phyloP scores from a whole-genome alignment of 2,113 vertebrate species.

The Anas platyrhynchos region DNA sequence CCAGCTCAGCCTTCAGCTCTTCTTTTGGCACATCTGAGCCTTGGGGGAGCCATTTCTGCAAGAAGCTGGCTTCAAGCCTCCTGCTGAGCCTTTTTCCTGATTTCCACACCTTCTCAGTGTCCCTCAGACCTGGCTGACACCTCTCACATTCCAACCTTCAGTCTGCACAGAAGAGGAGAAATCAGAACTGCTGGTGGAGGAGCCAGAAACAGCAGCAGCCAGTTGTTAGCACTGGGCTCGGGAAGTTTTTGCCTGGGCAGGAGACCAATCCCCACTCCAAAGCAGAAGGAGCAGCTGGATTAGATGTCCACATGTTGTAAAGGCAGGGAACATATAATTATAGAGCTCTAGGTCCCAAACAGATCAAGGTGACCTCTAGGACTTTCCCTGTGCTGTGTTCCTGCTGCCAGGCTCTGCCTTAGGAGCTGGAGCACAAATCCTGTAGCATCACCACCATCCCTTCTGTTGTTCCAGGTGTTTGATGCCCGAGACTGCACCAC shows the following conservation, averaged over 20 bases:
- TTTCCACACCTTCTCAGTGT: neutral
- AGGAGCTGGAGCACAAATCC: neutral
- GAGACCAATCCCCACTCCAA: neutral
- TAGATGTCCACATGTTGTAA: neutral
- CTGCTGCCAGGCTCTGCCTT: neutral
- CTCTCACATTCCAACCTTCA: neutral
- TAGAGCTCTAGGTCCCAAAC: neutral
- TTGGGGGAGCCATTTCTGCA: neutral
- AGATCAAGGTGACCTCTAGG: neutral
- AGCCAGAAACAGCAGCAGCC: neutral
- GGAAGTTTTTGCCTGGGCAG: conserved; percentile 8
- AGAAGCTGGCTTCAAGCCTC: neutral
- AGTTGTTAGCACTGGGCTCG: neutral
- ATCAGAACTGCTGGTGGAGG: neutral
- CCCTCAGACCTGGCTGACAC: neutral
- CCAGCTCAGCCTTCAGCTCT: neutral
- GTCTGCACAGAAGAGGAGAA: neutral
- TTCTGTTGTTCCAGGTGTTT: conserved; percentile 84
- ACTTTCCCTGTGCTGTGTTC: neutral
- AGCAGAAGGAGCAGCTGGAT: conserved; percentile 5
- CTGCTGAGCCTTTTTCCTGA: neutral
- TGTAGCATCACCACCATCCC: neutral
- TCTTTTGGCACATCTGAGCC: neutral
- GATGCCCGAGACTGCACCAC: conserved; percentile 97
- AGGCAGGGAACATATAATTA: neutral